Percentiles rank a stretch among this genome's conserved stretches.
Evolutionary conservation across 2,888 invertebrate genomes (phyloP).

Genomic region (Drosophila vallismaia): DNA sequence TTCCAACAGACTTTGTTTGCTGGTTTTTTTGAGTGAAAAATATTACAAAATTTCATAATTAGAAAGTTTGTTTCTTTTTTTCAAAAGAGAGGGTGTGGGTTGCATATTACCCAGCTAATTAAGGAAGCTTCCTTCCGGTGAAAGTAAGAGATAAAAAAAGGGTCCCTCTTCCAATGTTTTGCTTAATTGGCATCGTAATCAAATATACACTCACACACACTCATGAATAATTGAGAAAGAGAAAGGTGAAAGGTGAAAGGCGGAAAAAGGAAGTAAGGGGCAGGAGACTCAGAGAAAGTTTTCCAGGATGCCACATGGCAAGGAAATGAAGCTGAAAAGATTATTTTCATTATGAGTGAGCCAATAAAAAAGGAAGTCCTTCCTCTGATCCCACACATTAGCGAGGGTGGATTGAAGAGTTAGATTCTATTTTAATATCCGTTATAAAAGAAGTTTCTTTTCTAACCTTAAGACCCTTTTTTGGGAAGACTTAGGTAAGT

Average conservation of each 20-base stretch:
- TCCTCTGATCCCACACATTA: too few species aligned
- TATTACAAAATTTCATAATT: conserved; percentile 53
- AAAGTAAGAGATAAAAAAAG: conserved; percentile 8
- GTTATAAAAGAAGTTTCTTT: background rate
- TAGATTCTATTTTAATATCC: background rate
- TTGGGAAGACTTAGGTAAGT: too few species aligned
- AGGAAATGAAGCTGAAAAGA: conserved; percentile 59
- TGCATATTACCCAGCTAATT: conserved; percentile 50
- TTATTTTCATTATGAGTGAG: conserved; percentile 59
- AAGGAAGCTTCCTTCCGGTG: conserved; percentile 52
- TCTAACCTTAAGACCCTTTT: too few species aligned
- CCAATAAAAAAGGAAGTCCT: conserved; percentile 17
- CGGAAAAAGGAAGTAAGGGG: conserved; percentile 17
- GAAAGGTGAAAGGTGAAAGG: conserved; percentile 38
- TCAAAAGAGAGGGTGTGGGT: background rate
- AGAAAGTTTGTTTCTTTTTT: conserved; percentile 56
- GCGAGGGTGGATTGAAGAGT: conserved; percentile 40
- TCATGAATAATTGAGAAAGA: conserved; percentile 76
- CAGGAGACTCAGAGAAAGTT: conserved; percentile 9
- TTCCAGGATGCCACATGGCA: conserved; percentile 17
- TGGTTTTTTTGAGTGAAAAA: conserved; percentile 3
- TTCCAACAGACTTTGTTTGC: background rate
- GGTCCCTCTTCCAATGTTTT: background rate
- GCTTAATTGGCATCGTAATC: conserved; percentile 70
- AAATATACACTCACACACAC: conserved; percentile 53